A percentile compares a stretch with the other conserved stretches of the same genome.
Conservation (phyloP, 2,113 vertebrate genomes). For the Sphyrna mokarran region DNA sequence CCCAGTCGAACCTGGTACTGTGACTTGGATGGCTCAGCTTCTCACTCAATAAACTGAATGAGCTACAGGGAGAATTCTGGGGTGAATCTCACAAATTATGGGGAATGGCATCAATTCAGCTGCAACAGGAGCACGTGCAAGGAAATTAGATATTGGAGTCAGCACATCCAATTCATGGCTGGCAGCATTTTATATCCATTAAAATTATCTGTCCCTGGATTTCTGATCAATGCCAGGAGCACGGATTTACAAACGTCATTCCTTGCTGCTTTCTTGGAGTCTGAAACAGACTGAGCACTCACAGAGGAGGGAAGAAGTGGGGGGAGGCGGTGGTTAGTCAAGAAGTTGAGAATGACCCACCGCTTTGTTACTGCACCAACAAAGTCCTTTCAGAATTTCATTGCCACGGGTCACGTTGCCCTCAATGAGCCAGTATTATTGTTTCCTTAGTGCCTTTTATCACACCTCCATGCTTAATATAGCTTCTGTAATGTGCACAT, state of each 20-base stretch:
- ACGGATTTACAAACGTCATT: background rate
- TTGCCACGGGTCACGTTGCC: background rate
- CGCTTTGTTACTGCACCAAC: background rate
- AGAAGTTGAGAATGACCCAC: background rate
- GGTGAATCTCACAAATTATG: background rate
- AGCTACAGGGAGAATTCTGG: background rate
- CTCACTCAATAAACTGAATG: background rate
- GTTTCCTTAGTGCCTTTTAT: background rate
- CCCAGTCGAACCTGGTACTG: background rate
- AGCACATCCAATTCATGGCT: background rate
- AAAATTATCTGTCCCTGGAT: slow-evolving; percentile 12
- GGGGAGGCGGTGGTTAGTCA: background rate
- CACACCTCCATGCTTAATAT: background rate
- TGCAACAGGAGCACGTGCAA: background rate
- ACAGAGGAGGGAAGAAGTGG: background rate
- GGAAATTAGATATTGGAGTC: slow-evolving; percentile 2
- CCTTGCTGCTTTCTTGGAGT: background rate
- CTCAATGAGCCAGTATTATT: background rate
- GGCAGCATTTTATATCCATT: background rate
- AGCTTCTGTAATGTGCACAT: background rate
- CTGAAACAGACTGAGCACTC: background rate
- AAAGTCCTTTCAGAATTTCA: background rate
- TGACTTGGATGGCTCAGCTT: background rate
- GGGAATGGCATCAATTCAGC: background rate
- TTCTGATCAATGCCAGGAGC: background rate